Evolutionary conservation across 30 jellyfish, hydroid and myxozoan species (phyloP).

Genomic region (Aurelia sp.): DNA sequence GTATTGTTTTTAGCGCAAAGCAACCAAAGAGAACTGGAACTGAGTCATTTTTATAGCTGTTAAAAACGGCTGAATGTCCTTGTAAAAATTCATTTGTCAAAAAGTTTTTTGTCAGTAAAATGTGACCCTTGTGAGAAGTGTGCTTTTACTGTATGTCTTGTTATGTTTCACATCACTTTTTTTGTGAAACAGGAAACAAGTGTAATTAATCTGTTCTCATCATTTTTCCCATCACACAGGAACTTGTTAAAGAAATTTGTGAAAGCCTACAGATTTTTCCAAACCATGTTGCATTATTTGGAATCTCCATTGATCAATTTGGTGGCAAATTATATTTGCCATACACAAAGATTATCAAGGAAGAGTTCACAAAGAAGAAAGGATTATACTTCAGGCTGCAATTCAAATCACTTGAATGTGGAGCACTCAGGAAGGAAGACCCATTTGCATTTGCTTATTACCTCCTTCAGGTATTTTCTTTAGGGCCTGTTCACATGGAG

Average conservation of each 20-base stretch:
- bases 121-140: too few species aligned
- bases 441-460: conserved; percentile 32
- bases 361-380: conserved; percentile 9
- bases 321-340: conserved; percentile 51
- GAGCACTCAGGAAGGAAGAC: conserved; percentile 6
- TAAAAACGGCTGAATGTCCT: too few species aligned
- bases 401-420: conserved; percentile 48
- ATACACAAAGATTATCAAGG: conserved; percentile 8
- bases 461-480: conserved; percentile 42
- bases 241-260: conserved; percentile 39
- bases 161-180: background rate
- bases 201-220: background rate
- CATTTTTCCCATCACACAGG: background rate
- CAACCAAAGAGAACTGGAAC: too few species aligned
- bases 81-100: too few species aligned
- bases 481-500: too few species aligned
- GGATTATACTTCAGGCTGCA: conserved; percentile 58
- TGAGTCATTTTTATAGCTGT: too few species aligned
- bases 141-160: background rate
- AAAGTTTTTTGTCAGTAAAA: too few species aligned
- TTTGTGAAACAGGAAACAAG: background rate
- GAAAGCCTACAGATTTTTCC: conserved; percentile 33
- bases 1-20: too few species aligned
- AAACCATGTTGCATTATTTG: conserved; percentile 45
- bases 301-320: conserved; percentile 33